Percentiles rank a stretch among this genome's conserved stretches.
Conservation (phyloP, 2,888 invertebrate species). For the Pantelozetes paolii region DNA sequence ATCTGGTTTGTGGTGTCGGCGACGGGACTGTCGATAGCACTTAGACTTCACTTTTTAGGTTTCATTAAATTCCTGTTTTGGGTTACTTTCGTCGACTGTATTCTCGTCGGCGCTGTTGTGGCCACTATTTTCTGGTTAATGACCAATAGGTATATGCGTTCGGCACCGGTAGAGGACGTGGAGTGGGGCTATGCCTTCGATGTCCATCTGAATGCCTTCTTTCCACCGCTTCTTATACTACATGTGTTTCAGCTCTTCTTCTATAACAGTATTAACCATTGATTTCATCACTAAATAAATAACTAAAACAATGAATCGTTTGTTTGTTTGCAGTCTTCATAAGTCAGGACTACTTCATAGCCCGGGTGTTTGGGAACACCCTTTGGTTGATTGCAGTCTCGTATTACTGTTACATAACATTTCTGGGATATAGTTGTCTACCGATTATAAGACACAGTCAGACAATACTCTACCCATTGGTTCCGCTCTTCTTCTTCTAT, state of each 20-base stretch:
- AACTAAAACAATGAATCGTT: constrained; percentile 3
- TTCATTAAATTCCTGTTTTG: constrained; percentile 80
- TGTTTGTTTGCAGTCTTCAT: constrained; percentile 63
- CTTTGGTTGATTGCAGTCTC: constrained; percentile 84
- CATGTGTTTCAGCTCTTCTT: constrained; percentile 88
- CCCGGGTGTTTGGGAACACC: constrained; percentile 80
- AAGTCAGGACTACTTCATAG: constrained; percentile 69
- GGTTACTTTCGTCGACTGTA: constrained; percentile 89
- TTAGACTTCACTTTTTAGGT: constrained; percentile 61
- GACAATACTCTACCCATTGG: constrained; percentile 75
- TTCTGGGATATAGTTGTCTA: constrained; percentile 89
- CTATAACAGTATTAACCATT: constrained; percentile 58
- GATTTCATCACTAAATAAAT: constrained; percentile 19
- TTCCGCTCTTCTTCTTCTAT: constrained; percentile 70
- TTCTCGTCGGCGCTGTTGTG: constrained; percentile 76
- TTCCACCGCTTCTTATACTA: constrained; percentile 87
- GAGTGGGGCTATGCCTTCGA: constrained; percentile 99
- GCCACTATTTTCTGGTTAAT: constrained; percentile 84
- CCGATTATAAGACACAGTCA: constrained; percentile 80
- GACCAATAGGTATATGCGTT: constrained; percentile 71
- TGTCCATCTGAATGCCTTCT: constrained; percentile 96
- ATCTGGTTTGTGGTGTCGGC: constrained; percentile 82
- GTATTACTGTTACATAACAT: constrained; percentile 95
- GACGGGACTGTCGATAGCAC: constrained; percentile 75
- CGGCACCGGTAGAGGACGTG: constrained; percentile 65